Percentiles rank a stretch among this genome's conserved stretches.
Conservation (phyloP, 2,888 invertebrate species). For the Platerodrilus igneus region DNA sequence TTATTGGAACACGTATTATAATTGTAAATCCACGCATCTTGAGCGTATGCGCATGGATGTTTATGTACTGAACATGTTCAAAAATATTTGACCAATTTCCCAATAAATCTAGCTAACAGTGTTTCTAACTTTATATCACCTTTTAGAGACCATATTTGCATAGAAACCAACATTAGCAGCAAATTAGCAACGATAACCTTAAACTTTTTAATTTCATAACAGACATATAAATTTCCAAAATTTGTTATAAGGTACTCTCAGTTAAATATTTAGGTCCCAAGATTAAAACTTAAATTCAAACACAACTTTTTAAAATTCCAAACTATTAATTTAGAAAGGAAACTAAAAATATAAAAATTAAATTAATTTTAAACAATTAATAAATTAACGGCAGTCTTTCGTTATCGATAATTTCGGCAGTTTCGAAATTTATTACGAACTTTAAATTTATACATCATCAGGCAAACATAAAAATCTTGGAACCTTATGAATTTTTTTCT, state of each 20-base stretch:
- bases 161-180: too few species aligned
- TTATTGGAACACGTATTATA: too few species aligned
- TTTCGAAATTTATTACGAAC: slow-evolving; percentile 44
- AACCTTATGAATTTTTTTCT: slow-evolving; percentile 33
- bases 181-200: slow-evolving; percentile 47
- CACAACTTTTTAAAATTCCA: slow-evolving; percentile 38
- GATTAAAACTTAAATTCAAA: slow-evolving; percentile 32
- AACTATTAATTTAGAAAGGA: slow-evolving; percentile 48
- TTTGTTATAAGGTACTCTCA: slow-evolving; percentile 42
- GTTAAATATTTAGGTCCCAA: slow-evolving; percentile 38
- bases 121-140: too few species aligned
- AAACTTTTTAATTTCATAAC: slow-evolving; percentile 46
- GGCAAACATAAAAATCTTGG: slow-evolving; percentile 41
- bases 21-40: too few species aligned
- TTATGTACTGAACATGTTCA: too few species aligned
- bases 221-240: slow-evolving; percentile 32
- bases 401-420: slow-evolving; percentile 51
- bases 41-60: too few species aligned
- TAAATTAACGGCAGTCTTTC: slow-evolving; percentile 49
- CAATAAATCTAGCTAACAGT: too few species aligned
- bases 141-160: too few species aligned
- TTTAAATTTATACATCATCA: slow-evolving; percentile 29
- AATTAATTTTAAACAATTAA: slow-evolving; percentile 33
- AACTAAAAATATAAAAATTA: slow-evolving; percentile 35
- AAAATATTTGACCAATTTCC: too few species aligned